These are phyloP conservation scores for Candoia aspera DNA, from an alignment of 2,113 vertebrate genomes.

Conservation along the genomic window DNA sequence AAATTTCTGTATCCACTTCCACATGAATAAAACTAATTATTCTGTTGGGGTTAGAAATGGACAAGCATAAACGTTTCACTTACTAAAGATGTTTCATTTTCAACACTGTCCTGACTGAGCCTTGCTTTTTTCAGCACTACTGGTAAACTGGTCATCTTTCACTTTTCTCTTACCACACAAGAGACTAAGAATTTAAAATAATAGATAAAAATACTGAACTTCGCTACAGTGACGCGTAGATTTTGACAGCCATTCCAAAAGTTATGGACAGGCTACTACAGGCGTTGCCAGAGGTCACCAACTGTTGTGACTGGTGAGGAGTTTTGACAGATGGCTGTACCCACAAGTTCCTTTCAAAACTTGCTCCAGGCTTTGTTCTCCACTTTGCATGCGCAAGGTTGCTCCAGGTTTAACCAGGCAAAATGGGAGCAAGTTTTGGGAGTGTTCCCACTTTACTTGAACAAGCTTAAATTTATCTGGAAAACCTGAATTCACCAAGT, in stretches of 20 bases:
- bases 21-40: neutral
- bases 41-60: neutral
- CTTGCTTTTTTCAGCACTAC: neutral
- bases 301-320: neutral
- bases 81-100: neutral
- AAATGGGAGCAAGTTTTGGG: neutral
- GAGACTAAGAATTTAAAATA: neutral
- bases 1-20: neutral
- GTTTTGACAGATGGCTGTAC: neutral
- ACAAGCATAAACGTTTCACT: neutral
- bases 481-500: neutral
- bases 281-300: neutral
- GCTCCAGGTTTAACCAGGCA: neutral
- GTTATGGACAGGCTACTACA: neutral
- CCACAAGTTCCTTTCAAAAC: neutral
- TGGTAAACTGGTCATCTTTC: neutral
- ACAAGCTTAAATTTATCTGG: neutral
- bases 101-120: neutral
- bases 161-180: neutral
- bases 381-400: neutral
- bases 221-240: neutral
- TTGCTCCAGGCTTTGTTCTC: neutral
- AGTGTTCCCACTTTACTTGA: neutral
- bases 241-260: neutral
- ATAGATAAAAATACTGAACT: neutral